Percentiles rank a stretch among this genome's conserved stretches.
Evolutionary conservation across 1,140 invertebrate genomes (phyloP).

Genomic region (Pseudomyrmex dendroicus): DNA sequence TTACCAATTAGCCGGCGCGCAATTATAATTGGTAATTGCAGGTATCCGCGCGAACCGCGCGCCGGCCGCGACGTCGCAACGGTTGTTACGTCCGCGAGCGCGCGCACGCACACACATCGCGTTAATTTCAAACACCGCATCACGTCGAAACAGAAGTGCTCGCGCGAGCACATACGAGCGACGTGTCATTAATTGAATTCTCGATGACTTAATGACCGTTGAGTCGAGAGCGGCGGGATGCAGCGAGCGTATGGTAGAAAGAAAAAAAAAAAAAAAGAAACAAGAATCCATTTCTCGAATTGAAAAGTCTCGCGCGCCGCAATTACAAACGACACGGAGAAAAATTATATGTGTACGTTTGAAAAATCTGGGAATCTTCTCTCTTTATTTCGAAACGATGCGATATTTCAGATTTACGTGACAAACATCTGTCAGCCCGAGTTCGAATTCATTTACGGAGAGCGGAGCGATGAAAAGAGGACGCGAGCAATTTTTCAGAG

Average conservation of each 20-base stretch:
- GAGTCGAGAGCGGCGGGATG: background rate
- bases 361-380: no score
- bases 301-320: background rate
- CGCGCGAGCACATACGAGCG: background rate
- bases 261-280: background rate
- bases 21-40: slow-evolving; percentile 73
- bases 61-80: background rate
- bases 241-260: background rate
- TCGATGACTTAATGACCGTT: background rate
- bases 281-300: background rate
- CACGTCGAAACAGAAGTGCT: slow-evolving; percentile 23
- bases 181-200: background rate
- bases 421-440: slow-evolving; percentile 4
- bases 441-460: slow-evolving; percentile 11
- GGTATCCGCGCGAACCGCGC: slow-evolving; percentile 8
- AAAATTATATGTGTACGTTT: no score
- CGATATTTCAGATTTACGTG: slow-evolving; percentile 20
- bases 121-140: slow-evolving; percentile 58
- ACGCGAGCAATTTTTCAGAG: slow-evolving; percentile 20
- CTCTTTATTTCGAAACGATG: slow-evolving; percentile 18
- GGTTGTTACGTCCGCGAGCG: slow-evolving; percentile 19
- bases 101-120: background rate
- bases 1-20: slow-evolving; percentile 67
- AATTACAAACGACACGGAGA: no score
- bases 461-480: background rate